Evolutionary conservation across 2,888 invertebrate genomes (phyloP), one percentile per base, ranked within the genome.

Genomic region (Agonopterix subpropinquella): DNA sequence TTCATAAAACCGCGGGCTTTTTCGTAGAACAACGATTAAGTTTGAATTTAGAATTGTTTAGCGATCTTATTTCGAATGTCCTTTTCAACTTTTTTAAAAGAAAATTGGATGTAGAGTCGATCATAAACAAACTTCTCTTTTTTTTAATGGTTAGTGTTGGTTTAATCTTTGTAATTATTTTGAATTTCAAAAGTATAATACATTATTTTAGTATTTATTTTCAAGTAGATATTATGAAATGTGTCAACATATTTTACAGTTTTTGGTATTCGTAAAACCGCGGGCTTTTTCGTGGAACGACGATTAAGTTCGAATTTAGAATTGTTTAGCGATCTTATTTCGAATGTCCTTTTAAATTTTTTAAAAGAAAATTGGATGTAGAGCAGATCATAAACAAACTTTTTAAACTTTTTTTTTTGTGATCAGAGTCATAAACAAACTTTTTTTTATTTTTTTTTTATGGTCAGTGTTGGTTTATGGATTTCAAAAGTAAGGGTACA

Each of bases 241-340:
- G n/a, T n/a, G n/a, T n/a, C n/a, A n/a, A n/a, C n/a, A n/a, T n/a
- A n/a, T n/a, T n/a, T n/a, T n/a, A n/a, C n/a, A n/a, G n/a, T n/a
- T n/a, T n/a, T n/a, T 71, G 73, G 73, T 64, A 67, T 68, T 71
- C 72, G 68, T 68, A 67, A 70, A 70, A 67, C 62, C 61, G 56
- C 56, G 53, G 51, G 56, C 51, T 65, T 71, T 70, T 72, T 70
- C 65, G 61, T 61, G 63, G 68, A 66, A 68, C 53, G 43, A 48
- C 60, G 51, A 42, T 55, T 50, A 49, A 43, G 2, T 39, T 52
- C 53, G 57, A 57, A 11, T 39, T 39, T 39, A 39, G 9, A 39
- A 39, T 39, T 39, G n/a, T 39, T 4, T 28, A 28, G 28, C 28
- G 5, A 28, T 28, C 28, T 28, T 28, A 28, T 28, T 28, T 28